Evolutionary conservation across 92 coral and sea anemone species (phyloP), one percentile per base, ranked within the genome.

Genomic region (Siderastrea siderea): DNA sequence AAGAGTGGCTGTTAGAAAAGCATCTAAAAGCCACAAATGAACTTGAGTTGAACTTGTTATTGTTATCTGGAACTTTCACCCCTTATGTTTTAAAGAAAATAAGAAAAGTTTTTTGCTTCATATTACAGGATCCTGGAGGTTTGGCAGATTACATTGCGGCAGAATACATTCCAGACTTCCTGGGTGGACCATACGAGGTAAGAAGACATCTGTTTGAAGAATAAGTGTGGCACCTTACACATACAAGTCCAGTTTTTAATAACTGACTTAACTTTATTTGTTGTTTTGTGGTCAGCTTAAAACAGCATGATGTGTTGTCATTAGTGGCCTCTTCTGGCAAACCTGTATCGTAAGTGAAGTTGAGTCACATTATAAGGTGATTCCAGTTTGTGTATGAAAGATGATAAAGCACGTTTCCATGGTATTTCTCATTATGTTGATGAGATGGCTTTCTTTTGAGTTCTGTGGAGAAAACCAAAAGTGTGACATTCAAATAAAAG

Each of bases 161-260:
- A 19, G 99, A 94, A 16, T 92, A 90, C 71, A 89, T 97, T 81
- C 99, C 99, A 54, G 98, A 97, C 66, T 97, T 97, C 77, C 92
- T 97, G 46, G 99, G 99, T 19, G 99, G 99, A 43, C 94, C 97
- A 1, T 91, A 95, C 48, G 98, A 95, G 94, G 96, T 93, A 58
- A 52, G 17, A 13, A 44, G 7, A 19, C 0, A 26, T 75, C 5
- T 17, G 49, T 26, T 38, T 9, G 9, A 11, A 6, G 3, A 6
- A 10, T 44, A 44, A 26, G 38, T 26, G 38, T 26, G 38, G 38
- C 38, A 26, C 38, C 38, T 26, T 26, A 26, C 38, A 26, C 38
- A 26, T 26, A 26, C 38, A 26, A 26, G 38, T 0, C 38, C 38
- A 7, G 61, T 55, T 14, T 55, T 55, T 8, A 7, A 55, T 4